phyloP scores from a whole-genome alignment of 2,888 invertebrate species.

The Pachycephus smyrnensis region DNA sequence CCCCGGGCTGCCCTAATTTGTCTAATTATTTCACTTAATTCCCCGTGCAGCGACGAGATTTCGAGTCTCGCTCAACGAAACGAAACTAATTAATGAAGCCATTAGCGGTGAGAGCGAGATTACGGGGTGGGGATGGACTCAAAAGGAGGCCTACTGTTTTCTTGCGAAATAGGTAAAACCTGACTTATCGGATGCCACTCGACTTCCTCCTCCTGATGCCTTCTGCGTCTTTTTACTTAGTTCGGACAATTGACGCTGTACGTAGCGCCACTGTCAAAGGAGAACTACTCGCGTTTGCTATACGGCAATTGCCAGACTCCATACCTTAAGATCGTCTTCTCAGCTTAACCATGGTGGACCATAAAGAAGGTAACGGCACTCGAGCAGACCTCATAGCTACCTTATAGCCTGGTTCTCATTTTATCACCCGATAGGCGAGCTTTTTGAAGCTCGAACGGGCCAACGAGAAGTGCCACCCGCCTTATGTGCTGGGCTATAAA shows the following conservation, averaged over 20 bases:
- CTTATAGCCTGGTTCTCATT: constrained; percentile 25
- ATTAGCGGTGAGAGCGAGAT: constrained; percentile 48
- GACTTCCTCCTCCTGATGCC: background rate
- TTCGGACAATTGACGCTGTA: constrained; percentile 8
- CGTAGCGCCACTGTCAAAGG: background rate
- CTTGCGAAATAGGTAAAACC: background rate
- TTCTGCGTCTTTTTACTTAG: constrained; percentile 9
- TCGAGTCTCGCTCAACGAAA: constrained; percentile 57
- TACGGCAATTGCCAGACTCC: background rate
- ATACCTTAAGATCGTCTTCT: background rate
- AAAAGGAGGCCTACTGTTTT: background rate
- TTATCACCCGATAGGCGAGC: constrained; percentile 45
- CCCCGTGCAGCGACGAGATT: constrained; percentile 60
- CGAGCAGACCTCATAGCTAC: background rate
- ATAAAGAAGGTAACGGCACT: background rate
- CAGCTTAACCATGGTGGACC: no score
- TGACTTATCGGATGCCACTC: background rate
- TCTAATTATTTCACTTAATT: constrained; percentile 67
- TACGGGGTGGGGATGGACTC: background rate
- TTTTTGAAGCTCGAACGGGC: constrained; percentile 34
- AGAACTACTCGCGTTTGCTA: background rate
- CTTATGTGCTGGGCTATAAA: constrained; percentile 40
- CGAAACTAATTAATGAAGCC: constrained; percentile 65
- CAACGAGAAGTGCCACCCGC: constrained; percentile 31
- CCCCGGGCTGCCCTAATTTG: constrained; percentile 62